These are phyloP conservation scores for Orbicella faveolata DNA, from an alignment of 64 coral and sea anemone species.

Conservation along the genomic window DNA sequence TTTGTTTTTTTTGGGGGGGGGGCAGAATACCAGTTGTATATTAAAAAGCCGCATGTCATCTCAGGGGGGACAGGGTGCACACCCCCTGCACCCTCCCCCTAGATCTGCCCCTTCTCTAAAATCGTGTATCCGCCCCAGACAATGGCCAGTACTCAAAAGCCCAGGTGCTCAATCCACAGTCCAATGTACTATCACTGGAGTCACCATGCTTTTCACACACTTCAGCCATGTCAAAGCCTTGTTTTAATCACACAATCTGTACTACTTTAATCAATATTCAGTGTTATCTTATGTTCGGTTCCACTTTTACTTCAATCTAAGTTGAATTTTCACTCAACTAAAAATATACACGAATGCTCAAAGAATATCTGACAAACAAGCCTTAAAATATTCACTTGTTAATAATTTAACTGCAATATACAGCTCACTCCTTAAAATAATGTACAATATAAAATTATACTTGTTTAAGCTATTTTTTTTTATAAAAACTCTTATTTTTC, in stretches of 20 bases:
- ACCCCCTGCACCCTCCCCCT: too few species aligned
- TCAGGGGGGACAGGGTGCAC: too few species aligned
- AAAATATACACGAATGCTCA: slow-evolving; percentile 42
- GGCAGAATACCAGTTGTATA: too few species aligned
- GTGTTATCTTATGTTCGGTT: background rate
- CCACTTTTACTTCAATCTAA: slow-evolving; percentile 3
- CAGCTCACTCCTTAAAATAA: slow-evolving; percentile 47
- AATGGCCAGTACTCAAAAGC: too few species aligned
- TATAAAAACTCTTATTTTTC: slow-evolving; percentile 36
- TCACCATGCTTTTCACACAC: background rate
- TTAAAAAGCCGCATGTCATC: too few species aligned
- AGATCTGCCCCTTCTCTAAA: too few species aligned
- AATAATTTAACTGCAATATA: slow-evolving; percentile 31
- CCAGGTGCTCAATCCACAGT: too few species aligned
- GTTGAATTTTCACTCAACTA: background rate
- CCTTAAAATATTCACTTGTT: slow-evolving; percentile 13
- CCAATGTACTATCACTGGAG: too few species aligned
- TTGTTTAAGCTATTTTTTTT: slow-evolving; percentile 29
- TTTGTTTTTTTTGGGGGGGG: too few species aligned
- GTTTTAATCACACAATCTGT: background rate
- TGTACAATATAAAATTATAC: slow-evolving; percentile 56
- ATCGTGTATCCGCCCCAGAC: too few species aligned
- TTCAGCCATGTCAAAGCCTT: too few species aligned
- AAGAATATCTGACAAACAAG: background rate
- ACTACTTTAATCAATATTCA: slow-evolving; percentile 23